Base-by-base conservation (phyloP, 2,888 invertebrate species). In the Pegoplata infirma region DNA sequence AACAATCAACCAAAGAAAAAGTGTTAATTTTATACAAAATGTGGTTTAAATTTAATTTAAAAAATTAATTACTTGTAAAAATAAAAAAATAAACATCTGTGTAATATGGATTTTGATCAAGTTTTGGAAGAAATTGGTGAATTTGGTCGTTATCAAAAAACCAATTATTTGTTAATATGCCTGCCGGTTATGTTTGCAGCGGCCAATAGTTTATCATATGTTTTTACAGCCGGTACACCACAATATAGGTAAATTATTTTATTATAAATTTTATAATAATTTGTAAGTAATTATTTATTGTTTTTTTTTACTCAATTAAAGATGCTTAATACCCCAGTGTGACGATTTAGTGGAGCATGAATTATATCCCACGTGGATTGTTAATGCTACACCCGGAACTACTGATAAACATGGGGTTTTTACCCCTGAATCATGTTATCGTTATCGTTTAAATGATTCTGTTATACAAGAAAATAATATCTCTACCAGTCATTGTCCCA, bases 51-150 rank as follows among this genome's bases (percentile, higher is more conserved):
- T 19, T 25, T 23, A 36, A 53, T 12, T 12, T 6, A 16, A 40
- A 17, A 25, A 21, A 32, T 25, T 14, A 32, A 63, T 44, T 46
- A 44, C 12, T 12, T 28, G 17, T 10, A 23, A 16, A 23, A 44
- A 51, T 10, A 17, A 40, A 32, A n/a, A 12, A 47, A 23, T 10
- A 51, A 12, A 55, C n/a, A 25, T 25, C 25, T 6, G 3, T 25
- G 6, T n/a, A 82, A 76, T 61, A 91, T 93, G 91, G 92, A 93
- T 89, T 92, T 93, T 84, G 93, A 93, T 85, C 91, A 91, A 71
- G 90, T 93, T 81, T 87, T 93, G 49, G 91, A 90, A 64, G 91
- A 92, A 84, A 90, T 93, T 36, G 93, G 92, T 1, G 92, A 92
- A 83, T 90, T 93, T 76, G 93, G 92, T 5, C 88, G 88, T 46